Conservation (phyloP, 1,140 invertebrate species). For the Lethrus apterus region DNA sequence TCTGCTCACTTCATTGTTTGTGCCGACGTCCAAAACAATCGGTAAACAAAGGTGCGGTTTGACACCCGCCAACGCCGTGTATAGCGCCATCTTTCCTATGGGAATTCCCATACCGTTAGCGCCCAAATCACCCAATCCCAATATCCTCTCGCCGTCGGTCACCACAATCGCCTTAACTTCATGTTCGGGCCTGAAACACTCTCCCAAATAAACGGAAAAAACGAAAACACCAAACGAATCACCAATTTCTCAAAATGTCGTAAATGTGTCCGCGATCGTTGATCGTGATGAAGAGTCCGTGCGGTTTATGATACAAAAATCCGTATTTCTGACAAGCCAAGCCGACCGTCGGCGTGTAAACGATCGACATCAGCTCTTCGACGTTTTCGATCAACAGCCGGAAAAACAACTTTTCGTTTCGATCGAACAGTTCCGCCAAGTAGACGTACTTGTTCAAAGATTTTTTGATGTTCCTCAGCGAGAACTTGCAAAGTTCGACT, state of each 20-base stretch:
- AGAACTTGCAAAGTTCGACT: conserved; percentile 57
- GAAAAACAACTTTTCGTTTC: conserved; percentile 95
- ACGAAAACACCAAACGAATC: conserved; percentile 32
- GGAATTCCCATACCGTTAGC: conserved; percentile 95
- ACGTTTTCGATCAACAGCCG: conserved; percentile 87
- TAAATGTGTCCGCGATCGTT: conserved; percentile 91
- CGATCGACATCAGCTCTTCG: conserved; percentile 92
- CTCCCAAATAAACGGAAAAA: background rate
- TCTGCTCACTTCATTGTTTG: conserved; percentile 76
- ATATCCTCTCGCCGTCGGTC: conserved; percentile 90
- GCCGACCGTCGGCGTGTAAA: conserved; percentile 97
- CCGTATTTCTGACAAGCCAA: conserved; percentile 96
- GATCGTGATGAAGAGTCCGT: conserved; percentile 93
- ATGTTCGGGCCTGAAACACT: conserved; percentile 70
- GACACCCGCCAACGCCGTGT: conserved; percentile 88
- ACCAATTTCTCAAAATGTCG: conserved; percentile 84
- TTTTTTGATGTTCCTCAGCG: background rate
- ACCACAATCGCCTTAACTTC: conserved; percentile 90
- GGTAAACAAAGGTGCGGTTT: conserved; percentile 89
- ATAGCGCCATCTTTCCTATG: conserved; percentile 87
- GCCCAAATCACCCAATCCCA: conserved; percentile 89
- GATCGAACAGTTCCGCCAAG: conserved; percentile 57
- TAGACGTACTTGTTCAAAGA: background rate
- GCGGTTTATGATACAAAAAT: conserved; percentile 85
- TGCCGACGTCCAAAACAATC: conserved; percentile 88